Evolutionary conservation across 2,797 vertebrate genomes (phyloP).

Genomic region (Tenualosa ilisha): DNA sequence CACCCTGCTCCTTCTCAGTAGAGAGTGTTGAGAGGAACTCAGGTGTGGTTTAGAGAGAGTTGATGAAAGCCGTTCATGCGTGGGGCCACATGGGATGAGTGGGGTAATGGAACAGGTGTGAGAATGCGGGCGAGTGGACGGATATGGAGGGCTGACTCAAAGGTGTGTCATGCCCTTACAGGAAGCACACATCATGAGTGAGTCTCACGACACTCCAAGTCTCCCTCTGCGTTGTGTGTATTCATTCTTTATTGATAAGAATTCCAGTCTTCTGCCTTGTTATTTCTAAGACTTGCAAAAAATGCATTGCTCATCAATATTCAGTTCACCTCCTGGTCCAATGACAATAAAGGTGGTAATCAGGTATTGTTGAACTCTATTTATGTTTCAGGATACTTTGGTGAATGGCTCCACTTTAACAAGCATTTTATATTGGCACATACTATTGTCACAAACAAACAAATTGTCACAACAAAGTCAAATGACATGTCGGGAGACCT

Average conservation of each 20-base stretch:
- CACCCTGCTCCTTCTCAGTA: constrained; percentile 3
- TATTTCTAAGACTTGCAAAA: neutral
- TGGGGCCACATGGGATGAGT: constrained; percentile 36
- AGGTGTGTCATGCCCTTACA: constrained; percentile 44
- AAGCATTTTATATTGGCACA: neutral
- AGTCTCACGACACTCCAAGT: constrained; percentile 20
- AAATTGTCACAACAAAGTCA: neutral
- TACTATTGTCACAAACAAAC: no score
- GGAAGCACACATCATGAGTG: constrained; percentile 32
- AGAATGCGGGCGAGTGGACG: constrained; percentile 15
- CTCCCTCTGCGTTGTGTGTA: constrained; percentile 22
- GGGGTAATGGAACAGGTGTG: constrained; percentile 53
- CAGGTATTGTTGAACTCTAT: neutral
- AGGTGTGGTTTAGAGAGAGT: constrained; percentile 40
- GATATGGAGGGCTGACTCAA: constrained; percentile 34
- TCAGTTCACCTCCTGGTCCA: neutral
- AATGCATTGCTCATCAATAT: neutral
- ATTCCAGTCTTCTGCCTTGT: neutral
- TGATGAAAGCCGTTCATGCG: constrained; percentile 50
- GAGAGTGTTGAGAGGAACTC: constrained; percentile 38
- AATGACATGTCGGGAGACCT: neutral
- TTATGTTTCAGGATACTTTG: no score
- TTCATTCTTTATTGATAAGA: constrained; percentile 16
- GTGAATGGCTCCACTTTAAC: neutral
- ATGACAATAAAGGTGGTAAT: neutral